Percentiles rank a stretch among this genome's conserved stretches.
Conservation (phyloP, 2,113 vertebrate genomes). For the Apodemus sylvaticus region DNA sequence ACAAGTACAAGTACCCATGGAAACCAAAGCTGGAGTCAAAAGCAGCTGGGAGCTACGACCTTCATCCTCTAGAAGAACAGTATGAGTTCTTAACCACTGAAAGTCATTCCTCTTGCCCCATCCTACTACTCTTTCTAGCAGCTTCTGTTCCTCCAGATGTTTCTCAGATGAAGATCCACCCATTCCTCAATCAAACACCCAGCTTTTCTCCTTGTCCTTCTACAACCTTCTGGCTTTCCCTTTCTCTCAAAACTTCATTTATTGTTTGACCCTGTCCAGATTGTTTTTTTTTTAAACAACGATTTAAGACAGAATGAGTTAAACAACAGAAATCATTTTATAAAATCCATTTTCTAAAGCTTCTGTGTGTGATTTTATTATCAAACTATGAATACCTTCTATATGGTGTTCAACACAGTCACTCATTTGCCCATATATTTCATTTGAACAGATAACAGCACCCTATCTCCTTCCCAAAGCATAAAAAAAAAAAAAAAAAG, state of each 20-base stretch:
- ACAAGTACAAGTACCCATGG: background rate
- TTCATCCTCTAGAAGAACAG: background rate
- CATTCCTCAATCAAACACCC: conserved; percentile 17
- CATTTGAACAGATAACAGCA: conserved; percentile 11
- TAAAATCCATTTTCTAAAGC: conserved; percentile 35
- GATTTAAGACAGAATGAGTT: background rate
- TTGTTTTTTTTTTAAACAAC: background rate
- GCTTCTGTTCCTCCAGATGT: conserved; percentile 53
- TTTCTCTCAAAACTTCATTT: conserved; percentile 52
- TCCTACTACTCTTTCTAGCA: conserved; percentile 35
- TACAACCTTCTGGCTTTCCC: conserved; percentile 27
- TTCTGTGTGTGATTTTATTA: conserved; percentile 17
- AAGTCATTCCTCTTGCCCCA: background rate
- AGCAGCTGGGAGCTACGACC: background rate
- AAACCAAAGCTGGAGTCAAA: background rate
- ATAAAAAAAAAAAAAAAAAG: background rate
- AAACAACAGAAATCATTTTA: conserved; percentile 37
- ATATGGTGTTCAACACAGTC: background rate
- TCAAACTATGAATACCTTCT: conserved; percentile 13
- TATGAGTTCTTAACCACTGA: background rate
- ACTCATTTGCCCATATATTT: conserved; percentile 5
- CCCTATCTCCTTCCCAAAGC: conserved; percentile 3
- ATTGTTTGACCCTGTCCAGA: conserved; percentile 43
- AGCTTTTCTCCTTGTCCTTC: conserved; percentile 52
- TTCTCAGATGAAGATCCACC: conserved; percentile 48